These are phyloP conservation scores for Takifugu bimaculatus DNA, from an alignment of 2,113 vertebrate genomes.

Conservation along the genomic window DNA sequence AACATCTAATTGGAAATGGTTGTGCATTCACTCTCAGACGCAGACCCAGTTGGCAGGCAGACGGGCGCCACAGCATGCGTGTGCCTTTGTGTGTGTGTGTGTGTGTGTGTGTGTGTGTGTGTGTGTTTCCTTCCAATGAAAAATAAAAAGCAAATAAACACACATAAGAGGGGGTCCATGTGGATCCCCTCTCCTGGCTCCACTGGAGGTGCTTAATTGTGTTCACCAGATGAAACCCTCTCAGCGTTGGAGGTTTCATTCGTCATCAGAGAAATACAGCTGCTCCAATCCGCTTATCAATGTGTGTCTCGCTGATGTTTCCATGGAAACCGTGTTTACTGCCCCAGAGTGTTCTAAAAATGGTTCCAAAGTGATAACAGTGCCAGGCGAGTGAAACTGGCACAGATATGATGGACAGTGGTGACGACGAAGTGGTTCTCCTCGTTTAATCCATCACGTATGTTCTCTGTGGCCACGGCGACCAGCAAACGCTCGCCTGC, in stretches of 20 bases:
- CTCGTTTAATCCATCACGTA: not conserved
- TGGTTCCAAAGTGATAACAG: constrained; percentile 67
- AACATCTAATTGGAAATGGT: constrained; percentile 62
- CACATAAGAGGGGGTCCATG: not conserved
- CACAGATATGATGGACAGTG: constrained; percentile 45
- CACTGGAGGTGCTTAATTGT: constrained; percentile 63
- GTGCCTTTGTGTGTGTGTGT: not conserved
- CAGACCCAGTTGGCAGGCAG: constrained; percentile 2
- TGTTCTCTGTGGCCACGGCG: not conserved
- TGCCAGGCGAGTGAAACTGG: constrained; percentile 44
- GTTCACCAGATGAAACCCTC: constrained; percentile 59
- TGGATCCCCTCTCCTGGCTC: constrained; percentile 37
- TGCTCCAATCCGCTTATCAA: constrained; percentile 75
- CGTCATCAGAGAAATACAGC: constrained; percentile 70
- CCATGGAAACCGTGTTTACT: constrained; percentile 79
- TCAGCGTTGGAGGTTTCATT: constrained; percentile 67
- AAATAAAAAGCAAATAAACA: too few species aligned
- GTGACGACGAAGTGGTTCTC: constrained; percentile 30
- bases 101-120: too few species aligned
- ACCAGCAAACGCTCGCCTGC: not conserved
- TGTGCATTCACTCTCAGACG: constrained; percentile 24
- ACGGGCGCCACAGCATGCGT: not conserved
- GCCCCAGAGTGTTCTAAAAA: constrained; percentile 72
- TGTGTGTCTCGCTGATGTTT: constrained; percentile 69
- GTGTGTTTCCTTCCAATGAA: too few species aligned